Evolutionary conservation across 2,888 invertebrate genomes (phyloP).

Genomic region (Drosophila subquinaria): DNA sequence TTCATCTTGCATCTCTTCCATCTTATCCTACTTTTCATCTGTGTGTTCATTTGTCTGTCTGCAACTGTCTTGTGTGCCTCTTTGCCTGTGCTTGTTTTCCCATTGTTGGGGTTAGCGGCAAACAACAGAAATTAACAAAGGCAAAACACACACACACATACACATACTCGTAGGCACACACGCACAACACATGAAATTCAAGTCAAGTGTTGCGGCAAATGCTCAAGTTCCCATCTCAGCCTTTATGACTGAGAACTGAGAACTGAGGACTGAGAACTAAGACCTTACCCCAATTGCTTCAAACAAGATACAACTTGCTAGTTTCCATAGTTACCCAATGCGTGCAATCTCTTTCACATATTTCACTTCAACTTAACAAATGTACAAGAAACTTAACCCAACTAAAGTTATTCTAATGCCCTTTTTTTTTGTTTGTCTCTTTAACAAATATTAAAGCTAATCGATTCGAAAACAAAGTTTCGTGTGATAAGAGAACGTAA

Average conservation of each 20-base stretch:
- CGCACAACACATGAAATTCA: conserved; percentile 57
- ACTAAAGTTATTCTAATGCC: neutral
- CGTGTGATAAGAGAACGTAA: neutral
- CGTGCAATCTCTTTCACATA: neutral
- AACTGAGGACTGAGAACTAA: conserved; percentile 4
- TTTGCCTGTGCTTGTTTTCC: conserved; percentile 33
- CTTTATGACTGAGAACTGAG: neutral
- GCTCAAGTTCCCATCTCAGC: conserved; percentile 45
- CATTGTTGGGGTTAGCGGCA: conserved; percentile 72
- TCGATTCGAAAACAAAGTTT: conserved; percentile 1
- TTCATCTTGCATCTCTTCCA: conserved; percentile 19
- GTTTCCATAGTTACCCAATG: conserved; percentile 12
- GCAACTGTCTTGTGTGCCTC: conserved; percentile 28
- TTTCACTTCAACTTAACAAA: conserved; percentile 4
- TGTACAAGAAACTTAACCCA: neutral
- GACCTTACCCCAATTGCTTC: conserved; percentile 15
- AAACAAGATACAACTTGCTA: conserved; percentile 14
- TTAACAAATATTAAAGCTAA: neutral
- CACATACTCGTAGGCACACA: conserved; percentile 22
- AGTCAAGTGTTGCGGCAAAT: conserved; percentile 76
- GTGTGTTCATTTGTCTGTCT: conserved; percentile 47
- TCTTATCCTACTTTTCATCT: conserved; percentile 48
- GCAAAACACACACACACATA: conserved; percentile 52
- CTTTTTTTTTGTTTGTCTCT: neutral
- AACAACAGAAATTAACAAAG: conserved; percentile 80